Evolutionary conservation across 1,140 invertebrate species (phyloP), one percentile per base, ranked within the genome.

Genomic region (Nebria ingens): DNA sequence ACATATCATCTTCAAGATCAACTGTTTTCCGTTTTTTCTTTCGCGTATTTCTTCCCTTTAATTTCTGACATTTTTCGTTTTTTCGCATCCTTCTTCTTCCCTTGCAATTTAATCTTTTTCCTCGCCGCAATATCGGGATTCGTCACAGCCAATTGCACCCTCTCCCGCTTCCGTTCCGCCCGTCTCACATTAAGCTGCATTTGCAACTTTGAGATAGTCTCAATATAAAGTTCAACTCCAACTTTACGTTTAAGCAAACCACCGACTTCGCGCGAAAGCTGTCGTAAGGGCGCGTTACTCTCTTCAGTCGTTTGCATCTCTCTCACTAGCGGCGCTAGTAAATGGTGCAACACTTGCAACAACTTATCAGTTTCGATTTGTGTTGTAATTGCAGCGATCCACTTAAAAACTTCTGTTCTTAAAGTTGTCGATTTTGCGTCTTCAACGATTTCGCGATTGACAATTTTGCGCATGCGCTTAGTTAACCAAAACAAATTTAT

Each of bases 121-220:
- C 85, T 85, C 0, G 86, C 87, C 21, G 84, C 83, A 58, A 79
- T 73, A 62, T 88, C 85, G 20, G 89, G 88, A 73, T 90, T 79
- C 1, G 80, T 81, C 0, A 92, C 80, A 63, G 79, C 80, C 68
- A 82, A 73, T 74, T 86, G 75, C 73, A 76, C 79, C 49, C 79
- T 74, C 19, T 73, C 61, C 58, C 80, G 79, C 62, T 86, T 89
- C 57, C 84, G 76, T 60, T 82, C 78, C 19, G 82, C 79, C 65
- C 79, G 75, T 61, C 76, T 82, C 2, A 79, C 71, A 52, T 80
- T 78, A 1, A 87, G 62, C 53, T 69, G 75, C 21, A 78, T 74
- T 64, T 84, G 77, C 1, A 80, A 71, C 25, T 73, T 67, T 17
- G 76, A 74, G 22, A 86, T 71, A 17, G 79, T 69, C 55, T 73